Conservation (phyloP, 2,797 vertebrate genomes). For the Sebastes vulpes region DNA sequence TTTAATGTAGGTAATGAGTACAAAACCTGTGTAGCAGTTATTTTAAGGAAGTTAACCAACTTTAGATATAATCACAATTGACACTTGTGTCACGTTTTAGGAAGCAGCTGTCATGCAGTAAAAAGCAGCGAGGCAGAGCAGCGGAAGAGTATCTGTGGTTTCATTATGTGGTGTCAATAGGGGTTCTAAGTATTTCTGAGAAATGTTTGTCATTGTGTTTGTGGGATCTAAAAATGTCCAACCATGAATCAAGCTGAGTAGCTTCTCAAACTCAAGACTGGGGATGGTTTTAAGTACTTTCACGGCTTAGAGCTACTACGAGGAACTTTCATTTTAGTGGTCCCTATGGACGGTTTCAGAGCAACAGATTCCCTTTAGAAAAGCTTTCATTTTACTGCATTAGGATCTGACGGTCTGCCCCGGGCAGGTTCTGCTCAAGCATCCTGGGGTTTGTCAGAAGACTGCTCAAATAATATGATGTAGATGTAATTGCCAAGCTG, state of each 20-base stretch:
- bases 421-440: background rate
- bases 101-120: constrained; percentile 22
- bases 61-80: background rate
- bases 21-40: background rate
- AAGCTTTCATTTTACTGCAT: too few species aligned
- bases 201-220: background rate
- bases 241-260: background rate
- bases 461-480: background rate
- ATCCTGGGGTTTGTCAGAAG: background rate
- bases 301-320: background rate
- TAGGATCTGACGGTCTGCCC: background rate
- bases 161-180: background rate
- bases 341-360: background rate
- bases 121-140: background rate
- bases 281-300: background rate
- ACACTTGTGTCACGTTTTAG: background rate
- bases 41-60: background rate
- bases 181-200: background rate
- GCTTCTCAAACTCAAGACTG: background rate
- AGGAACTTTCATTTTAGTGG: background rate
- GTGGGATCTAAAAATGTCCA: background rate
- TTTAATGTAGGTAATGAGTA: background rate
- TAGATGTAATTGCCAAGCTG: background rate
- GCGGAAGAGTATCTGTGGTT: constrained; percentile 21
- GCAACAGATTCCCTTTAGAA: too few species aligned